phyloP scores from a whole-genome alignment of 2,888 invertebrate genomes.

The Brassicogethes aeneus region DNA sequence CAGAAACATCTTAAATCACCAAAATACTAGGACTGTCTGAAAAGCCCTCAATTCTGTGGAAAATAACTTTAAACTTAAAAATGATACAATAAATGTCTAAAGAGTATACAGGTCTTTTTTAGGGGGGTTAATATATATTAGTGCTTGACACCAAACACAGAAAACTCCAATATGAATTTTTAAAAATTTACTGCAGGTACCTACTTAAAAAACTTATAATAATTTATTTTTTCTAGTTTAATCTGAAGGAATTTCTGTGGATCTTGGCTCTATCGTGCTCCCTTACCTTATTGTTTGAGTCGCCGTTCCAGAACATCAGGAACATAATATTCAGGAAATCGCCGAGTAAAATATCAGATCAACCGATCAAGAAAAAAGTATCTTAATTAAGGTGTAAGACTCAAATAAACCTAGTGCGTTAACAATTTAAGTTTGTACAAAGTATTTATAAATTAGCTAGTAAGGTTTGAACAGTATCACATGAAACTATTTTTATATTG shows the following conservation, averaged over 20 bases:
- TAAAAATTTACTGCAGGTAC: neutral
- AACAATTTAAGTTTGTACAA: neutral
- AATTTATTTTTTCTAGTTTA: constrained; percentile 43
- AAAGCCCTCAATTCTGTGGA: no score
- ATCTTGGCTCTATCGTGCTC: constrained; percentile 47
- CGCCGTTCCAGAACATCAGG: constrained; percentile 61
- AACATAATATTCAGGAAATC: constrained; percentile 40
- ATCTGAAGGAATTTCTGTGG: constrained; percentile 49
- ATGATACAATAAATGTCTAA: neutral
- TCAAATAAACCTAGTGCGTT: neutral
- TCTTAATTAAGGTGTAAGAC: no score
- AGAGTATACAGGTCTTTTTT: neutral
- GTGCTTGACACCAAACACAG: neutral
- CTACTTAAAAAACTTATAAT: neutral
- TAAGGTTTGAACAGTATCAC: no score
- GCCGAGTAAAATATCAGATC: neutral
- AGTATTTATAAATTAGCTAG: constrained; percentile 1
- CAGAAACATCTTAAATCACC: no score
- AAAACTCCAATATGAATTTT: neutral
- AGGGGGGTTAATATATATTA: neutral
- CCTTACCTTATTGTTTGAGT: constrained; percentile 55
- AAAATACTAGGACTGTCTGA: no score
- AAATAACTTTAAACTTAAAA: no score
- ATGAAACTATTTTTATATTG: no score
- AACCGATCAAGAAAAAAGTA: neutral